Conservation (phyloP, 2,113 vertebrate species). For the Chaetorhynchus papuensis region DNA sequence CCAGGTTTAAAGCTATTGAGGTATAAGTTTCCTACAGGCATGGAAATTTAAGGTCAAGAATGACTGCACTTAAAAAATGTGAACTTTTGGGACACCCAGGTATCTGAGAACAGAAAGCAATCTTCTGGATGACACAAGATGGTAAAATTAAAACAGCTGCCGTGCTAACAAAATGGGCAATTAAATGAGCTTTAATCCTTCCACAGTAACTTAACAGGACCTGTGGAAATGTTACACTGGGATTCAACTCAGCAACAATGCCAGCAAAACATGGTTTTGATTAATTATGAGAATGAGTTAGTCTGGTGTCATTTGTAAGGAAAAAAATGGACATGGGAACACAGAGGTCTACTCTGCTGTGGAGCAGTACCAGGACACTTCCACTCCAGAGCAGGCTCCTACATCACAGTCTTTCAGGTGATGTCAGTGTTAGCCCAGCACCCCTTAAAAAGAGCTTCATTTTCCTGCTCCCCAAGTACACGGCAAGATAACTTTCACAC, state of each 20-base stretch:
- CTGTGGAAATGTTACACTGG: background rate
- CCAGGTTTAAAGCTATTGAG: background rate
- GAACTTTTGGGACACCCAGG: background rate
- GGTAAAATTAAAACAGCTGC: background rate
- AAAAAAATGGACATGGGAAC: background rate
- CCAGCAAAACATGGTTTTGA: background rate
- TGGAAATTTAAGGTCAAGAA: background rate
- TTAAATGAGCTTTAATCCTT: background rate
- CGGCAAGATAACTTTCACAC: background rate
- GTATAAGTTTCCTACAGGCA: background rate
- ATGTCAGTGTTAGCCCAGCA: background rate
- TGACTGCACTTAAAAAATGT: background rate
- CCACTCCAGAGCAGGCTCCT: background rate
- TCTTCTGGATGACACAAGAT: background rate
- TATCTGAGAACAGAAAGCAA: background rate
- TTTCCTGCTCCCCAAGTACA: background rate
- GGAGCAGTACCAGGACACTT: background rate
- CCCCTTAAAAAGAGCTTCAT: background rate
- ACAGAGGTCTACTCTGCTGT: too few relatives aligned
- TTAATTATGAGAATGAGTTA: background rate
- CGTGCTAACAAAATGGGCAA: background rate
- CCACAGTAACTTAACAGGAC: background rate
- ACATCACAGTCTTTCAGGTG: accelerated
- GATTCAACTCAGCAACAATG: background rate
- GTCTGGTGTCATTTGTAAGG: background rate